A percentile compares a stretch with the other conserved stretches of the same genome.
These are phyloP conservation scores for Cervus canadensis DNA, from an alignment of 2,113 vertebrate genomes.

Conservation along the genomic window DNA sequence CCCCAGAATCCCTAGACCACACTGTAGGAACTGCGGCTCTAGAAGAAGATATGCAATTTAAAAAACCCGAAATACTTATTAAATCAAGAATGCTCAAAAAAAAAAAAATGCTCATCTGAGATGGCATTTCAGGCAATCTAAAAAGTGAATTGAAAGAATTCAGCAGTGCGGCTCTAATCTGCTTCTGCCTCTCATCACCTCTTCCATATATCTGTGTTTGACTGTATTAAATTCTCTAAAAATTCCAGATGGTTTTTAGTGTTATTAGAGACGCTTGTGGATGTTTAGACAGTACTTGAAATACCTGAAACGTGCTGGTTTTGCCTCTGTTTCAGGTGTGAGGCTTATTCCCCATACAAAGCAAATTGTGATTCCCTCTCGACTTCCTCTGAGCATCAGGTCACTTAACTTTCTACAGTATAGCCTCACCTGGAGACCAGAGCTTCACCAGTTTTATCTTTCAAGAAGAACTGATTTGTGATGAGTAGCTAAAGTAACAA, in stretches of 20 bases:
- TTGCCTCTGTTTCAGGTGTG: not conserved
- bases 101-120: not conserved
- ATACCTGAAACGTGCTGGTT: not conserved
- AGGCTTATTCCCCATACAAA: not conserved
- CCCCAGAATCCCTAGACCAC: not conserved
- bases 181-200: not conserved
- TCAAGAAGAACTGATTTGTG: constrained; percentile 6
- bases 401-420: not conserved
- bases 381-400: not conserved
- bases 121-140: not conserved
- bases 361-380: not conserved
- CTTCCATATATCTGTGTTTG: not conserved
- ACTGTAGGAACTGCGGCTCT: not conserved
- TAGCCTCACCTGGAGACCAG: not conserved
- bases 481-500: not conserved
- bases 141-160: not conserved
- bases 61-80: not conserved
- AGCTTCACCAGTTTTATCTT: not conserved
- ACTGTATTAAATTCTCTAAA: not conserved
- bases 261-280: not conserved
- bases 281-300: not conserved
- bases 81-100: not conserved
- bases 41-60: not conserved
- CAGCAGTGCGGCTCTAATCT: not conserved
- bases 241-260: not conserved